Evolutionary conservation across 2,888 invertebrate species (phyloP).

Genomic region (Rugalucina vietnamica): DNA sequence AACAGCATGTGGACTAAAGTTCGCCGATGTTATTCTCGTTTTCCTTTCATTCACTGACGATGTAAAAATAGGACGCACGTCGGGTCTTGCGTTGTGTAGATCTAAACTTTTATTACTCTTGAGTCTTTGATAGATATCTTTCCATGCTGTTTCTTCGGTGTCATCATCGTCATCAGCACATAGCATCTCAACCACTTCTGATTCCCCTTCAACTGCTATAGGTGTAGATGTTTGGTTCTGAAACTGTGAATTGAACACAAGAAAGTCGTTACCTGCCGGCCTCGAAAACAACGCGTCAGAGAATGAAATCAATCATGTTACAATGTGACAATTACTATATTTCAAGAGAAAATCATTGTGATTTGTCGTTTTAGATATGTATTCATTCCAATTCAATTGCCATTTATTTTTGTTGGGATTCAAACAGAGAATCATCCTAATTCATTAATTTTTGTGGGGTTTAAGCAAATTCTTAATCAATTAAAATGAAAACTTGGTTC

Average conservation of each 20-base stretch:
- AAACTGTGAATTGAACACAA: not conserved
- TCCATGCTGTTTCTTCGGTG: constrained; percentile 34
- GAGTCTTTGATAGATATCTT: constrained; percentile 36
- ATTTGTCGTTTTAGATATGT: not conserved
- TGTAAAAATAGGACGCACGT: constrained; percentile 31
- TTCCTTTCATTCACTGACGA: constrained; percentile 31
- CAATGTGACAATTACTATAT: not conserved
- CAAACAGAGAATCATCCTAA: not conserved
- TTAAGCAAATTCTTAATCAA: not conserved
- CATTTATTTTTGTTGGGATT: too few species aligned
- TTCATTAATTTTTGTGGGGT: not conserved
- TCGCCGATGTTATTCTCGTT: constrained; percentile 38
- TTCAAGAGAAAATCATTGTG: not conserved
- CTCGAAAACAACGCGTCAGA: not conserved
- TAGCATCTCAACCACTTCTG: constrained; percentile 7
- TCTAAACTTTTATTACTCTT: constrained; percentile 32
- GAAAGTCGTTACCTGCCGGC: not conserved
- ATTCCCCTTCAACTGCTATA: not conserved
- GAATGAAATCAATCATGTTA: not conserved
- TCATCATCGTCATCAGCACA: constrained; percentile 39
- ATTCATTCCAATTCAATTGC: too few species aligned
- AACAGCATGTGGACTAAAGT: constrained; percentile 34
- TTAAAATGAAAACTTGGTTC: not conserved
- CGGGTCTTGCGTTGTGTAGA: constrained; percentile 13
- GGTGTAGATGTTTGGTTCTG: not conserved